Evolutionary conservation across 2,113 vertebrate species (phyloP).

Genomic region (Chaetorhynchus papuensis): DNA sequence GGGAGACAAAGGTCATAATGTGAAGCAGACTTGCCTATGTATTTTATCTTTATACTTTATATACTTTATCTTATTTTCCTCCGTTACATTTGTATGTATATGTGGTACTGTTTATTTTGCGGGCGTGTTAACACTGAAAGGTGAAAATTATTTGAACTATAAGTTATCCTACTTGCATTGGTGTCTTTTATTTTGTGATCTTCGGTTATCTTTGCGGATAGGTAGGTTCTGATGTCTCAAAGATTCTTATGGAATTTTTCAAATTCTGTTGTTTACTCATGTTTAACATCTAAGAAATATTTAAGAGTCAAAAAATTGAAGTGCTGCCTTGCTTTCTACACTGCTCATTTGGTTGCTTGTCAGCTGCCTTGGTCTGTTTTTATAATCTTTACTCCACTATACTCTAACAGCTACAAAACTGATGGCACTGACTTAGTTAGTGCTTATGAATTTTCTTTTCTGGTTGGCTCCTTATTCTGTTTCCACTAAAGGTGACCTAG

Average conservation of each 20-base stretch:
- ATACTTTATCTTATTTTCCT: neutral
- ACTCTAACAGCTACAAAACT: neutral
- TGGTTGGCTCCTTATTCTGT: neutral
- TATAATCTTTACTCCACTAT: neutral
- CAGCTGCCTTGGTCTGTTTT: neutral
- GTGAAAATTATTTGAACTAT: neutral
- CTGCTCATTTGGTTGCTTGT: neutral
- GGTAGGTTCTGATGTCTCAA: neutral
- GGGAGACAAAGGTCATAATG: neutral
- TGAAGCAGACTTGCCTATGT: neutral
- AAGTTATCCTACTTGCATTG: neutral
- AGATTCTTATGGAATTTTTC: neutral
- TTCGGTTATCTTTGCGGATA: neutral
- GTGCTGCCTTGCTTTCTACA: neutral
- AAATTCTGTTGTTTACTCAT: neutral
- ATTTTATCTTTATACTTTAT: neutral
- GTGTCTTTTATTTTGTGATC: neutral
- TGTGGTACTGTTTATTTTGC: neutral
- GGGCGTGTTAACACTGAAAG: neutral
- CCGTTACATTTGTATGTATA: rapidly evolving
- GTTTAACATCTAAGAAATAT: neutral
- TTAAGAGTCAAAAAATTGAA: neutral
- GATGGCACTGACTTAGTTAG: neutral
- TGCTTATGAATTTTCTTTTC: neutral
- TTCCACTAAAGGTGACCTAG: neutral